phyloP scores from a whole-genome alignment of 2,113 vertebrate species.

The Cyphomyrus plagiostoma region DNA sequence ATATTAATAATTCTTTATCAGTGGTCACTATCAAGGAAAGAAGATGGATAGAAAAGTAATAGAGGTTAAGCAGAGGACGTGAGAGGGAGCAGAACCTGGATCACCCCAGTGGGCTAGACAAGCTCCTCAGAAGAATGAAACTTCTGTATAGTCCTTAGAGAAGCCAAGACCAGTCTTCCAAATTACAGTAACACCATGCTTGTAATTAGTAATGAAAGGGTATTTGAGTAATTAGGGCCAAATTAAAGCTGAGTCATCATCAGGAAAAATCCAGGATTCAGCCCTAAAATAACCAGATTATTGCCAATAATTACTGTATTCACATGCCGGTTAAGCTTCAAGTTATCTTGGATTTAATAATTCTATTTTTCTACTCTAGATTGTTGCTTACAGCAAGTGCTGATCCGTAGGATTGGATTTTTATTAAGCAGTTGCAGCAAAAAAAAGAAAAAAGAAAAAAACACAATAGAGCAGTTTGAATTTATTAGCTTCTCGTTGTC shows the following conservation, averaged over 20 bases:
- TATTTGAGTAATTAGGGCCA: not conserved
- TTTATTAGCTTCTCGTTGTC: not conserved
- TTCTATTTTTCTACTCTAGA: not conserved
- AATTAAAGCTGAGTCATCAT: not conserved
- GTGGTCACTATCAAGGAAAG: not conserved
- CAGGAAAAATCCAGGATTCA: not conserved
- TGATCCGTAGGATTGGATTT: not conserved
- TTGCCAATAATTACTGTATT: not conserved
- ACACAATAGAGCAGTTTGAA: not conserved
- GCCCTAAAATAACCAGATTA: not conserved
- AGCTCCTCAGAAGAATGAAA: not conserved
- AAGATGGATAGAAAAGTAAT: not conserved
- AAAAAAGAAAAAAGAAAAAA: not conserved
- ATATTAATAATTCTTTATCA: not conserved
- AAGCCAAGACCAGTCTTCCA: not conserved
- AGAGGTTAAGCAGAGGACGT: not conserved
- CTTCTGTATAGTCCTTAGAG: not conserved
- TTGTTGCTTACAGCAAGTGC: not conserved
- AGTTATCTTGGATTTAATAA: not conserved
- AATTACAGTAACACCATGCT: not conserved
- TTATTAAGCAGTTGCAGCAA: not conserved
- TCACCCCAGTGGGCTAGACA: not conserved
- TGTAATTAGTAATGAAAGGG: not conserved
- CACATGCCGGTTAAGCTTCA: not conserved
- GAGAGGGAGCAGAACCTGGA: not conserved